phyloP scores from a whole-genome alignment of 2,888 invertebrate species.

The Endomychus coccineus region DNA sequence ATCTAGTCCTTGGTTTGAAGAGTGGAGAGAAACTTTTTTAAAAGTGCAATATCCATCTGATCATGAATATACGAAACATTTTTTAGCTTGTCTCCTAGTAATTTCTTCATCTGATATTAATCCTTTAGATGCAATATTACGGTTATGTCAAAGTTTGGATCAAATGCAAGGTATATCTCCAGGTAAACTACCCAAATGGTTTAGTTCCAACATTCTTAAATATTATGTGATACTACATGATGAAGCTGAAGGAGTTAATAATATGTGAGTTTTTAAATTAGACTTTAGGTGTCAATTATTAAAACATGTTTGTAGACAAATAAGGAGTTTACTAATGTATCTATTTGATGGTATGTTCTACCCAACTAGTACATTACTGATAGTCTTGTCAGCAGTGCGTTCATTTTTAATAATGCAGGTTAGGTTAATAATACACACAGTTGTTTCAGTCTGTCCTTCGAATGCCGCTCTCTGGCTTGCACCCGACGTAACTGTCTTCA shows the following conservation, averaged over 20 bases:
- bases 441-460: no score
- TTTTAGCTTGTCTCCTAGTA: slow-evolving; percentile 73
- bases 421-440: no score
- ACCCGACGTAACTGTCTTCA: no score
- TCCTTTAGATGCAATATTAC: slow-evolving; percentile 75
- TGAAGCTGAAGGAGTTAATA: slow-evolving; percentile 60
- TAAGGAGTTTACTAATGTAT: no score
- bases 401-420: no score
- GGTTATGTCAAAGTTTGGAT: slow-evolving; percentile 71
- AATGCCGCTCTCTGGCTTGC: no score
- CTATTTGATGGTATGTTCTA: no score
- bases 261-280: slow-evolving; percentile 56
- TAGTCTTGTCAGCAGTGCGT: no score
- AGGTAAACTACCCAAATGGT: slow-evolving; percentile 78
- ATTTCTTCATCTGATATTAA: slow-evolving; percentile 64
- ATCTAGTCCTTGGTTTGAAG: slow-evolving; percentile 89
- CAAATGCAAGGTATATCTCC: slow-evolving; percentile 68
- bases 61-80: slow-evolving; percentile 93
- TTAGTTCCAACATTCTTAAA: slow-evolving; percentile 70
- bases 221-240: slow-evolving; percentile 90
- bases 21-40: slow-evolving; percentile 87
- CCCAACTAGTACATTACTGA: no score
- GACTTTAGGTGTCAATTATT: no score
- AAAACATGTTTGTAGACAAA: no score
- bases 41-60: slow-evolving; percentile 84